These are phyloP conservation scores for Lysandra bellargus DNA, from an alignment of 2,888 invertebrate species.

Conservation along the genomic window DNA sequence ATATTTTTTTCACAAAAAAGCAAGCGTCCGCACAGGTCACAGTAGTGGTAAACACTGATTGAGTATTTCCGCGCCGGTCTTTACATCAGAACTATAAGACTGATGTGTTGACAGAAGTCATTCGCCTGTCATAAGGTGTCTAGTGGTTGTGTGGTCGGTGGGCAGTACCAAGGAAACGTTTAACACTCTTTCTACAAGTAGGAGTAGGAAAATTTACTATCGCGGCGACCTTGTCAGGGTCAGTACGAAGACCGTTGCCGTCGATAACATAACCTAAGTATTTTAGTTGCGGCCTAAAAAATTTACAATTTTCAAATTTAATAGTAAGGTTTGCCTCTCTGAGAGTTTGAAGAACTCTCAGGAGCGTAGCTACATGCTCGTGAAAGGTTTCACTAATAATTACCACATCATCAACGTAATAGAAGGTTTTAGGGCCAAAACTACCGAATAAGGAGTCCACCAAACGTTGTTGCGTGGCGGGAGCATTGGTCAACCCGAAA, in stretches of 20 bases:
- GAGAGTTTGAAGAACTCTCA: background rate
- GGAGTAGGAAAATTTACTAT: no score
- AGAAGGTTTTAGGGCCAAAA: conserved; percentile 41
- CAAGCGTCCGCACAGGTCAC: no score
- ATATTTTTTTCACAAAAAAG: no score
- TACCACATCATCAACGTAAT: conserved; percentile 43
- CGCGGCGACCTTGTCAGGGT: conserved; percentile 43
- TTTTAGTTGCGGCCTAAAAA: no score
- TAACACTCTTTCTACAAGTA: no score
- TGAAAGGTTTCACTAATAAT: conserved; percentile 40
- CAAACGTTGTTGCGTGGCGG: conserved; percentile 19
- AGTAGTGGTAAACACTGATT: no score
- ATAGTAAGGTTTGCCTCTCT: conserved; percentile 39
- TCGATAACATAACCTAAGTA: conserved; percentile 11
- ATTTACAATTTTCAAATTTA: conserved; percentile 42
- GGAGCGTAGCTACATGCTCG: conserved; percentile 39
- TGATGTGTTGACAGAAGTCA: no score
- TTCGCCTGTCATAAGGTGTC: no score
- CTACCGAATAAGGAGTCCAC: conserved; percentile 33
- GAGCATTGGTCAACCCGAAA: conserved; percentile 23
- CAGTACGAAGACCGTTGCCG: conserved; percentile 41
- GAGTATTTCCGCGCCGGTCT: no score
- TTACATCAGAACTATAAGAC: no score
- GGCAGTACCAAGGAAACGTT: no score
- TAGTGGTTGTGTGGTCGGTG: no score